Percentiles rank a stretch among this genome's conserved stretches.
Evolutionary conservation across 2,888 invertebrate genomes (phyloP).

Genomic region (Nephrotoma guestfalica): DNA sequence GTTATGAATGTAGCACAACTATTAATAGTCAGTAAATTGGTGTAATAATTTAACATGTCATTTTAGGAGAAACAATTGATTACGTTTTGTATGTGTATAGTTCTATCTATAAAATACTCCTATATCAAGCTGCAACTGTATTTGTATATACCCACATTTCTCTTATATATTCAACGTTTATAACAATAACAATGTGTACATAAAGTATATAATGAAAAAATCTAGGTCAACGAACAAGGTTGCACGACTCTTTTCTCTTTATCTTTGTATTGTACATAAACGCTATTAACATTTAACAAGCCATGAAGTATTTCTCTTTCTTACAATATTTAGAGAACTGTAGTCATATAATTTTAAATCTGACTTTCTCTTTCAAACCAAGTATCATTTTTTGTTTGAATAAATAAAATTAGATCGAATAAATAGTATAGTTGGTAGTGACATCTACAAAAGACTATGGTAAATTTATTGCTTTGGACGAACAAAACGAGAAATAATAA

Average conservation of each 20-base stretch:
- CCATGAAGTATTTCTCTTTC: not conserved
- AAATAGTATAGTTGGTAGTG: too few relatives aligned
- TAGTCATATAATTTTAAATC: not conserved
- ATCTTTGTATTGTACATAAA: not conserved
- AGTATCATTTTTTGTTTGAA: too few relatives aligned
- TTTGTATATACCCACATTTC: not conserved
- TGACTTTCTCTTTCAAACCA: not conserved
- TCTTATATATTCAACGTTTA: not conserved
- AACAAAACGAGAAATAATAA: not conserved
- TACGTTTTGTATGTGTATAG: not conserved
- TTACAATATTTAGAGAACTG: not conserved
- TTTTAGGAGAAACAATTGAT: too few relatives aligned
- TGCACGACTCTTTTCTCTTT: slow-evolving; percentile 8
- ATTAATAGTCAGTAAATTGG: too few relatives aligned
- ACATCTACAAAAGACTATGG: too few relatives aligned
- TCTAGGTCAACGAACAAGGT: slow-evolving; percentile 9
- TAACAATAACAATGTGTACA: not conserved
- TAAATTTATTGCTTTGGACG: too few relatives aligned
- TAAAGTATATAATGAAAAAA: not conserved
- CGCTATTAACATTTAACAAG: too few relatives aligned
- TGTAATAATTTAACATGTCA: too few relatives aligned
- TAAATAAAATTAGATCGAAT: too few relatives aligned
- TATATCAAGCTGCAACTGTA: not conserved
- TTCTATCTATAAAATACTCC: not conserved
- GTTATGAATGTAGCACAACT: too few relatives aligned